Conservation (phyloP, 2,888 invertebrate species). For the Agrenia bidenticulata region DNA sequence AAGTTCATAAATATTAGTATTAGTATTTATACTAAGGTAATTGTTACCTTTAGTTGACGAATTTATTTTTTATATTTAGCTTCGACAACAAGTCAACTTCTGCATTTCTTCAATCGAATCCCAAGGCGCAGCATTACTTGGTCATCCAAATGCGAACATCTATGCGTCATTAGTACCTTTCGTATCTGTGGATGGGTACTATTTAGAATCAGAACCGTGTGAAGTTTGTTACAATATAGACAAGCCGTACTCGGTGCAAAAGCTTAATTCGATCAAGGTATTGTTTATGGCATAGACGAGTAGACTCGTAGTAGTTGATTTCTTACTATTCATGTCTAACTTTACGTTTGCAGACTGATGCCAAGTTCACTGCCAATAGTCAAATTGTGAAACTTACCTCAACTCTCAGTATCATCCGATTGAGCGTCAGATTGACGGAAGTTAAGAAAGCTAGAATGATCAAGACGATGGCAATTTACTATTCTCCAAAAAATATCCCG, state of each 20-base stretch:
- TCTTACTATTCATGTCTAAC: background rate
- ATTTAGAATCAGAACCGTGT: slow-evolving; percentile 94
- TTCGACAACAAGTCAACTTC: slow-evolving; percentile 54
- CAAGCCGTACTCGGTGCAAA: slow-evolving; percentile 85
- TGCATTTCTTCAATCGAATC: slow-evolving; percentile 51
- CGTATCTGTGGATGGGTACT: slow-evolving; percentile 93
- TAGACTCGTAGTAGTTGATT: no score
- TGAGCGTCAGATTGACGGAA: slow-evolving; percentile 89
- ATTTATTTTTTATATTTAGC: slow-evolving; percentile 56
- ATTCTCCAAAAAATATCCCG: slow-evolving; percentile 92
- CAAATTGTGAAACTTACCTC: slow-evolving; percentile 95
- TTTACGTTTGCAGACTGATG: slow-evolving; percentile 66
- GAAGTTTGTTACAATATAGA: slow-evolving; percentile 98
- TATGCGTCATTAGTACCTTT: slow-evolving; percentile 91
- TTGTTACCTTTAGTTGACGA: background rate
- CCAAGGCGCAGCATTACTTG: slow-evolving; percentile 64
- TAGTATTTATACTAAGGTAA: background rate
- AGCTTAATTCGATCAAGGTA: slow-evolving; percentile 87
- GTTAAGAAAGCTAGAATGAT: slow-evolving; percentile 97
- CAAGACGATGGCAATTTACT: slow-evolving; percentile 90
- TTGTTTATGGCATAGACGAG: no score
- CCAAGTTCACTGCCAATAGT: slow-evolving; percentile 95
- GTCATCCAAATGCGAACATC: slow-evolving; percentile 90
- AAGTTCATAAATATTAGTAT: slow-evolving; percentile 13
- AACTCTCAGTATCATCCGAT: slow-evolving; percentile 92